Evolutionary conservation across 1,140 invertebrate genomes (phyloP).

Genomic region (Venustaconcha ellipsiformis): DNA sequence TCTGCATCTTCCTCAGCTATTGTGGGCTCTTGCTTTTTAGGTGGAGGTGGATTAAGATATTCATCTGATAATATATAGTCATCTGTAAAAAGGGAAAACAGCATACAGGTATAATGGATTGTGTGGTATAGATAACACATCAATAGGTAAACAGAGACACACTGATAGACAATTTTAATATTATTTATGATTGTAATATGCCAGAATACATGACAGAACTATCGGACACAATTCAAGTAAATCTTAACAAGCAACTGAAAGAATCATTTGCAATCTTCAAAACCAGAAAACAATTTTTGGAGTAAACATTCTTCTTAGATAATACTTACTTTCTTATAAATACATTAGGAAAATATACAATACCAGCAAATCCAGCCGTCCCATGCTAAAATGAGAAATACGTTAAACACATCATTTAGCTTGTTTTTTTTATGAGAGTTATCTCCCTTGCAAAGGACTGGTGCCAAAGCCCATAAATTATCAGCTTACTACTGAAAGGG

Average conservation of each 20-base stretch:
- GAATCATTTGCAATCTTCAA: neutral
- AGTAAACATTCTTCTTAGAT: too few relatives aligned
- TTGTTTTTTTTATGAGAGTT: too few relatives aligned
- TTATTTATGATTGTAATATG: neutral
- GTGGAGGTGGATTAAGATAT: slow-evolving; percentile 39
- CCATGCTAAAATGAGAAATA: too few relatives aligned
- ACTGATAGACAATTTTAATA: neutral
- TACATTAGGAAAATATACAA: too few relatives aligned
- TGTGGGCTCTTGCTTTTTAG: slow-evolving; percentile 29
- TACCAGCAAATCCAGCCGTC: too few relatives aligned
- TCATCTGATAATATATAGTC: slow-evolving; percentile 54
- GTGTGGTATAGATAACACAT: neutral
- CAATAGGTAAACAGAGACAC: neutral
- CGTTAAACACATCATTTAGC: too few relatives aligned
- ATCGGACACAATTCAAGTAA: neutral
- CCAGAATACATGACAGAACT: neutral
- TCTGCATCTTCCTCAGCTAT: slow-evolving; percentile 26
- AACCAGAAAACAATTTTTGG: too few relatives aligned
- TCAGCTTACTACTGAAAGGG: too few relatives aligned
- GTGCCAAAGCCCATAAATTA: too few relatives aligned
- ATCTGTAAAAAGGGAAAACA: slow-evolving; percentile 34
- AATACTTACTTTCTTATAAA: too few relatives aligned
- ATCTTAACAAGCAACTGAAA: neutral
- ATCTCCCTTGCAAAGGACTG: too few relatives aligned
- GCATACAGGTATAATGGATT: neutral